A percentile compares a stretch with the other conserved stretches of the same genome.
These are phyloP conservation scores for Sphenopsis melanotis DNA, from an alignment of 2,797 vertebrate species.

Conservation along the genomic window DNA sequence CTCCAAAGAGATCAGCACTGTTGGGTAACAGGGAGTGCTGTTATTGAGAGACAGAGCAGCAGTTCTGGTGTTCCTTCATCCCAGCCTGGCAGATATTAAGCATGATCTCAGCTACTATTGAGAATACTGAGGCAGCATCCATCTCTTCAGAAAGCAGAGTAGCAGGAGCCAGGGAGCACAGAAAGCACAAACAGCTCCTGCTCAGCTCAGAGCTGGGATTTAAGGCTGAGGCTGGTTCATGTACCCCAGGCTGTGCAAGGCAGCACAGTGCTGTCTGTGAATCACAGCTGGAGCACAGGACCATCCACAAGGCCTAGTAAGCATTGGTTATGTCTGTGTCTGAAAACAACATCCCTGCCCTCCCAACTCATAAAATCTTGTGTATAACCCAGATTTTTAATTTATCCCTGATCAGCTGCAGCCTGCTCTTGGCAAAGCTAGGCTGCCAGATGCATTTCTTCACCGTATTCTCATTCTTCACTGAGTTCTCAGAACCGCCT, in stretches of 20 bases:
- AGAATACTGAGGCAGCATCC: background rate
- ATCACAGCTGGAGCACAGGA: background rate
- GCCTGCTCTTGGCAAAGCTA: background rate
- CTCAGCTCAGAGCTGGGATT: background rate
- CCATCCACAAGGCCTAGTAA: background rate
- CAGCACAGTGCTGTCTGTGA: background rate
- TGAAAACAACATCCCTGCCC: background rate
- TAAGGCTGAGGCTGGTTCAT: background rate
- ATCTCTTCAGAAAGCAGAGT: background rate
- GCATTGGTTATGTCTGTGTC: background rate
- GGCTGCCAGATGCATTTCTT: background rate
- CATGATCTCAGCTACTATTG: background rate
- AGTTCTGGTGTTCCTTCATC: background rate
- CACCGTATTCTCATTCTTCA: background rate
- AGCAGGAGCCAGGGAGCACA: background rate
- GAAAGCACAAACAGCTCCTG: background rate
- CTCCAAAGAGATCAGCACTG: background rate
- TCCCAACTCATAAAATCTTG: background rate
- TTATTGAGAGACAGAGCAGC: background rate
- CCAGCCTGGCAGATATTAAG: background rate
- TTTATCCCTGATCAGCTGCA: background rate
- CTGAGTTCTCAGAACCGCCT: accelerated
- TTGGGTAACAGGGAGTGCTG: background rate
- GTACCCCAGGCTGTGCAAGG: background rate
- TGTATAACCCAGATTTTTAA: background rate